phyloP scores from a whole-genome alignment of 37 sponge, comb jelly and placozoan species.

The Spongia lamella region DNA sequence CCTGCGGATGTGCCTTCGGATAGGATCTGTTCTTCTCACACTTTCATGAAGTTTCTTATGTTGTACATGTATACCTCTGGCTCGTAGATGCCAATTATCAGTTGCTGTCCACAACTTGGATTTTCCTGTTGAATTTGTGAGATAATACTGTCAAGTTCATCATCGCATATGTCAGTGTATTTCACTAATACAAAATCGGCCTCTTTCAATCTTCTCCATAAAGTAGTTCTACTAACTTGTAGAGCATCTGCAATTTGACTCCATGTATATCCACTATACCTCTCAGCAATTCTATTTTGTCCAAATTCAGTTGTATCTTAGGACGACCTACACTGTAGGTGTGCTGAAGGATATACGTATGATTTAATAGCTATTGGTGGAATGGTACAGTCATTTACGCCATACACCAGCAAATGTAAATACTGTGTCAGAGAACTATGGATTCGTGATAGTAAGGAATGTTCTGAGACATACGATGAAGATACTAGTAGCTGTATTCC shows the following conservation, averaged over 20 bases:
- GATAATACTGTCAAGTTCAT: slow-evolving; percentile 17
- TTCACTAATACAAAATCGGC: background rate
- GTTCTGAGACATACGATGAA: too few species aligned
- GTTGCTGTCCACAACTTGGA: slow-evolving; percentile 10
- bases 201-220: slow-evolving; percentile 29
- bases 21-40: slow-evolving; percentile 13
- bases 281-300: slow-evolving; percentile 31
- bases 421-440: too few species aligned
- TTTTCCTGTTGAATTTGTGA: background rate
- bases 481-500: too few species aligned
- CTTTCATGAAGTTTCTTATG: background rate
- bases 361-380: too few species aligned
- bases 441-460: too few species aligned
- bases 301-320: background rate
- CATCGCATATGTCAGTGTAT: slow-evolving; percentile 21
- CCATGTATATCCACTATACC: slow-evolving; percentile 30
- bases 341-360: too few species aligned
- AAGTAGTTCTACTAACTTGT: slow-evolving; percentile 18
- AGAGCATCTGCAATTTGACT: slow-evolving; percentile 18
- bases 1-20: slow-evolving; percentile 21
- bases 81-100: slow-evolving; percentile 7
- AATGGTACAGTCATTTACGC: too few species aligned
- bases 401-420: too few species aligned
- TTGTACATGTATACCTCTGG: slow-evolving; percentile 17
- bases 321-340: slow-evolving; percentile 7